These are phyloP conservation scores for Cossypha dichroa DNA, from an alignment of 2,797 vertebrate species.

Conservation along the genomic window DNA sequence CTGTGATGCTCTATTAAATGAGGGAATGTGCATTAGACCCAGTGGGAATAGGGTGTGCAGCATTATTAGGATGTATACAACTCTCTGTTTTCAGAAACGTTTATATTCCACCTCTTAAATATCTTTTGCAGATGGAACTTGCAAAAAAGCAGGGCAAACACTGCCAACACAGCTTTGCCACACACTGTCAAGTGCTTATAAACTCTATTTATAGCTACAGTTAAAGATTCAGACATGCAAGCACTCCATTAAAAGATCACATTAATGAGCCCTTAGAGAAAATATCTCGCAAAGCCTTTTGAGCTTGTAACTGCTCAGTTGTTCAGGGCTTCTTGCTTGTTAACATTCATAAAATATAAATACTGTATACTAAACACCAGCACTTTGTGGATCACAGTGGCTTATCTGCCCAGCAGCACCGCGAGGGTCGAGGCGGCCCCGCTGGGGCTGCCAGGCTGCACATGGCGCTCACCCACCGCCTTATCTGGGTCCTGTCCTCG, in stretches of 20 bases:
- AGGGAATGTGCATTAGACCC: not conserved
- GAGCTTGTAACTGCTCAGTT: conserved; percentile 69
- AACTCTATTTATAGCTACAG: conserved; percentile 69
- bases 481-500: not conserved
- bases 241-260: conserved; percentile 69
- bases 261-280: conserved; percentile 72
- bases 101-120: not conserved
- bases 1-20: not conserved
- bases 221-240: conserved; percentile 64
- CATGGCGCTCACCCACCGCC: fast-evolving
- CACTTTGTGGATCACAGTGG: not conserved
- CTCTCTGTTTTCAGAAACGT: not conserved
- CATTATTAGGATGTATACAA: not conserved
- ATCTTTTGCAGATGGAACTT: not conserved
- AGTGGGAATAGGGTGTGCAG: not conserved
- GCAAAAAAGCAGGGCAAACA: not conserved
- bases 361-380: not conserved
- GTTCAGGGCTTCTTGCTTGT: conserved; percentile 54
- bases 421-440: fast-evolving
- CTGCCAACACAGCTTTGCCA: conserved; percentile 30
- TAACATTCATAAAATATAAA: conserved; percentile 70
- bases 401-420: not conserved
- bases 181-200: conserved; percentile 46
- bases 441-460: not conserved
- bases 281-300: conserved; percentile 71